Base-by-base conservation (phyloP, 2,113 vertebrate species). In the Microcebus griseorufus region DNA sequence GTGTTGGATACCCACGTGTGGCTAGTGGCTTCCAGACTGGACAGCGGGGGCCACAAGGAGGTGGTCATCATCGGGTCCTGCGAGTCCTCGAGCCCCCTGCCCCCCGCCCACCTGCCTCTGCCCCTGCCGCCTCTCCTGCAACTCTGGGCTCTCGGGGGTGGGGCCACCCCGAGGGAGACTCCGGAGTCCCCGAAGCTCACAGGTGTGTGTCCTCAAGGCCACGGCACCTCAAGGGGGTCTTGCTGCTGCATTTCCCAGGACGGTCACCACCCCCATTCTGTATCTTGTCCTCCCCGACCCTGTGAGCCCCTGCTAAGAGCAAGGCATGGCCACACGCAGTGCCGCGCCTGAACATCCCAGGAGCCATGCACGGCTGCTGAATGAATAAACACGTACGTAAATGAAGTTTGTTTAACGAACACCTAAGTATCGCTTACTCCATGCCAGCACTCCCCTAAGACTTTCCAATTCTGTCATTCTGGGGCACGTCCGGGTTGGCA, bases 361-460 rank as follows among this genome's bases (percentile, higher is more conserved):
- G 55, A 48, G 53, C 65, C 53, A 22, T 3, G 8, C 5, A 12
- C 17, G 2, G 5, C 2, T 17, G 3, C 3, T 29, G 75, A 9
- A 5, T 7, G 65, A 81, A 7, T 17, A 48, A 34, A 37, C 4
- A 1, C 16, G 3, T 10, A 29, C 9, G 0, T 4, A 9, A 39
- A 5, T 45, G 60, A 42, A 23, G 20, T 37, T 37, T 6, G 13
- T 37, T 37, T 9, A n/a, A 27, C 13, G 3, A 25, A 22, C 42
- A 42, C 7, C 37, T 14, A 10, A 0, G 5, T 17, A 11, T 12
- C 12, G 2, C 20, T 20, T 7, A 11, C 9, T 1, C 0, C 0
- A 1, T 22, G 23, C 55, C 7, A 34, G 20, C 32, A 6, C 29
- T 4, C 2, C 9, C 7, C 7, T 45, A 1, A 11, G 64, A 42